Evolutionary conservation across 2,888 invertebrate genomes (phyloP), one percentile per base, ranked within the genome.

Genomic region (Prosapia bicincta): DNA sequence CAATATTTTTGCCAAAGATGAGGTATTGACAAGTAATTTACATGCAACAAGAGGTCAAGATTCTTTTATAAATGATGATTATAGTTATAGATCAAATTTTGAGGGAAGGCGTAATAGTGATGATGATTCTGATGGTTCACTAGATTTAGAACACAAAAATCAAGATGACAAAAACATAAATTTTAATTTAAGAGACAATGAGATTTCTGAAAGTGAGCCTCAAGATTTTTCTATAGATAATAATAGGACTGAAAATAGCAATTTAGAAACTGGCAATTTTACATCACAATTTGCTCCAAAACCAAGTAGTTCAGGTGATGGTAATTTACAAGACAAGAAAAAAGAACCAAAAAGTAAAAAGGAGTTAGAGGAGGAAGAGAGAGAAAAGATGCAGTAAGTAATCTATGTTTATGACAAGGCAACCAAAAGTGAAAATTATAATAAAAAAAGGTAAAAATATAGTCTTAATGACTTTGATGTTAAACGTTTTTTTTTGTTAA

Each of bases 331-430:
- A 32, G 78, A 79, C 69, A 80, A 78, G 70, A 82, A 93, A 92
- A 82, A 89, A 88, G 72, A 92, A 90, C 76, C 78, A 76, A 76
- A 84, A 83, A 85, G 91, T 90, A 82, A 93, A 93, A 85, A 93
- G 90, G 96, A 96, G 85, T 83, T 96, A 10, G 96, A 98, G 84
- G 96, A 97, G 84, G 97, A 98, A 83, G 97, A 98, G 84, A 86
- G 97, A 78, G 96, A 97, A 83, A 96, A 95, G 85, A 97, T 98
- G 97, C 97, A 97, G 96, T 96, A 87, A 87, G 92, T 89, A 24
- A 72, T 76, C 66, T 32, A 15, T 72, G 75, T 77, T 25, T 25
- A 25, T 65, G 3, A n/a, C n/a, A n/a, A n/a, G n/a, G n/a, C n/a
- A n/a, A n/a, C n/a, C n/a, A n/a, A n/a, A n/a, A n/a, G n/a, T n/a